phyloP scores from a whole-genome alignment of 2,113 vertebrate genomes.

The Silurus asotus region DNA sequence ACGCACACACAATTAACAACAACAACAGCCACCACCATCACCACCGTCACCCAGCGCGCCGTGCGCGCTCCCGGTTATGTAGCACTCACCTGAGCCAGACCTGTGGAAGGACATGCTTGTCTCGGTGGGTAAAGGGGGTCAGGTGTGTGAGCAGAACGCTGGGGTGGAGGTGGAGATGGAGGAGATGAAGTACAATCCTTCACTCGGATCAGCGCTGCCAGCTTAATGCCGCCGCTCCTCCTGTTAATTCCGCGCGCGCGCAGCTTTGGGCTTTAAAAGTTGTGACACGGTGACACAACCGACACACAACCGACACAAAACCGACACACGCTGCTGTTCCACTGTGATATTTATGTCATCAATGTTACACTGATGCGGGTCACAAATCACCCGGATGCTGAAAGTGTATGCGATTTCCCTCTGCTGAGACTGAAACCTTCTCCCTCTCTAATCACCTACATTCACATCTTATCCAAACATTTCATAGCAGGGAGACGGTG shows the following conservation, averaged over 20 bases:
- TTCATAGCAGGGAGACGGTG: background rate
- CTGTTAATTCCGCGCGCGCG: conserved; percentile 49
- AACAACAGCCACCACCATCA: background rate
- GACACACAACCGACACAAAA: background rate
- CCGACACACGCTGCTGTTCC: background rate
- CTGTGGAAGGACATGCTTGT: conserved; percentile 44
- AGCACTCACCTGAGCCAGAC: conserved; percentile 47
- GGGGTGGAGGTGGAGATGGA: conserved; percentile 27
- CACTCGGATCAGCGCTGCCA: conserved; percentile 32
- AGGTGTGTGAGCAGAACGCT: conserved; percentile 6
- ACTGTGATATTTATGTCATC: background rate
- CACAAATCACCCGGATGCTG: background rate
- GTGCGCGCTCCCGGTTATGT: background rate
- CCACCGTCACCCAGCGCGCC: background rate
- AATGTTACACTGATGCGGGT: background rate
- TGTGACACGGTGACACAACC: conserved; percentile 8
- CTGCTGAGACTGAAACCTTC: too few relatives aligned
- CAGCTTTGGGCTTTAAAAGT: conserved; percentile 45
- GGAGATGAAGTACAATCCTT: conserved; percentile 35
- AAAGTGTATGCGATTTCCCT: too few relatives aligned
- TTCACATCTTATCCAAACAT: too few relatives aligned
- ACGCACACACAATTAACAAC: background rate
- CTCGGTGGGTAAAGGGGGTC: background rate
- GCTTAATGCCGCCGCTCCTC: conserved; percentile 48
- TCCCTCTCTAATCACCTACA: too few relatives aligned